Conservation (phyloP, 2,888 invertebrate genomes). For the Agonopterix arenella region DNA sequence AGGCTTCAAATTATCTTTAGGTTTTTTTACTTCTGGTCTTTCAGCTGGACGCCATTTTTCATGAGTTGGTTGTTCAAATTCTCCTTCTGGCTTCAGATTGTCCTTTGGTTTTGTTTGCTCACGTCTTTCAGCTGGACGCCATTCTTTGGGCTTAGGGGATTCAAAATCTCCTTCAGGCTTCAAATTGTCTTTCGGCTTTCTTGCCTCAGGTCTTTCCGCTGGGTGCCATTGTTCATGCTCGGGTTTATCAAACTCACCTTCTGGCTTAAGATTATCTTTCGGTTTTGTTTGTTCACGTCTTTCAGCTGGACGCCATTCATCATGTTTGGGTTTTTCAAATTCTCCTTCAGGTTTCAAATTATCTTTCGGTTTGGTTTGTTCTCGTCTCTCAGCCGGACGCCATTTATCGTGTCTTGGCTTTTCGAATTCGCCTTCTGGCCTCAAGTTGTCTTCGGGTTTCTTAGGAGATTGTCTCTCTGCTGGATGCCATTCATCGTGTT, state of each 20-base stretch:
- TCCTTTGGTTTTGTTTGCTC: conserved; percentile 53
- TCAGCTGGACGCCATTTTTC: conserved; percentile 60
- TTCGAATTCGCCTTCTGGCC: conserved; percentile 75
- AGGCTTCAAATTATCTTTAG: conserved; percentile 24
- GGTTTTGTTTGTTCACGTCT: conserved; percentile 47
- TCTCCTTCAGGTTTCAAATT: conserved; percentile 76
- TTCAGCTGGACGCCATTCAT: conserved; percentile 30
- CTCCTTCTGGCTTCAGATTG: conserved; percentile 72
- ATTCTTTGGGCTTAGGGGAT: conserved; percentile 32
- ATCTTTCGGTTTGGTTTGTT: conserved; percentile 59
- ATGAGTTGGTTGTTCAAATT: conserved; percentile 65
- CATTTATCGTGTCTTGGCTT: conserved; percentile 50
- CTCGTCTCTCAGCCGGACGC: conserved; percentile 74
- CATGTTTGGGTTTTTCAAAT: conserved; percentile 46
- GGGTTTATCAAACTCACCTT: conserved; percentile 65
- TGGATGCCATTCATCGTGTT: conserved; percentile 41
- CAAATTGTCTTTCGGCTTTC: conserved; percentile 50
- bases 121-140: conserved; percentile 53
- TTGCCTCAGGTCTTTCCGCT: conserved; percentile 61
- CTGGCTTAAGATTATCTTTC: conserved; percentile 71
- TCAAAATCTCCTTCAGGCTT: conserved; percentile 69
- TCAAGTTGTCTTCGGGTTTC: conserved; percentile 49
- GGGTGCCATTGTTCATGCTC: conserved; percentile 47
- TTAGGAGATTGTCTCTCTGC: conserved; percentile 36
- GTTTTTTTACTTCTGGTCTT: conserved; percentile 28